Conservation (phyloP, 1,140 invertebrate genomes). For the fruit fly (Drosophila melanogaster) region DNA sequence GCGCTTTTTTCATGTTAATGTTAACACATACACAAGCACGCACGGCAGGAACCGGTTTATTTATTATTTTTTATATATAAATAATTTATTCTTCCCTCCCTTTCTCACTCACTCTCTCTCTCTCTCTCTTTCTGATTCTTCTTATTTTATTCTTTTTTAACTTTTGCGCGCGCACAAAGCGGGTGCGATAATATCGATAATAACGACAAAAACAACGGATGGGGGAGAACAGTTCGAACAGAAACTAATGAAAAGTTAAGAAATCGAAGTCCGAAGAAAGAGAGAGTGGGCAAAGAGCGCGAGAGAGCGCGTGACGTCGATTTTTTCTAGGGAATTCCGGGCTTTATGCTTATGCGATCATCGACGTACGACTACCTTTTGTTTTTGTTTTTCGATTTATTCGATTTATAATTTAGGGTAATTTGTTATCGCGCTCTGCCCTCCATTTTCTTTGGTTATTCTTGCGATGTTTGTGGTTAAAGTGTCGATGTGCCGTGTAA, state of each 20-base stretch:
- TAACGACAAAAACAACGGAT: constrained; percentile 28
- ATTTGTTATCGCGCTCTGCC: constrained; percentile 30
- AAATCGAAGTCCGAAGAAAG: constrained; percentile 67
- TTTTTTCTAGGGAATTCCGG: constrained; percentile 74
- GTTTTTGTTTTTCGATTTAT: constrained; percentile 47
- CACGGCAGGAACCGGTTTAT: constrained; percentile 62
- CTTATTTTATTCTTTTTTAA: constrained; percentile 30
- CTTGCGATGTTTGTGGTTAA: constrained; percentile 39
- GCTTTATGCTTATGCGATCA: constrained; percentile 82
- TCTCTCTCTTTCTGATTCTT: constrained; percentile 17
- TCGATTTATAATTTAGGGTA: constrained; percentile 59
- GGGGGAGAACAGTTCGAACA: constrained; percentile 30
- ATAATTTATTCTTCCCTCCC: constrained; percentile 31
- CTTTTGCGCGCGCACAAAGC: constrained; percentile 56
- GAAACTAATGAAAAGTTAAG: constrained; percentile 50
- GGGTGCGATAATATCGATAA: constrained; percentile 57
- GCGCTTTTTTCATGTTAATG: constrained; percentile 15
- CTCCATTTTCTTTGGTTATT: constrained; percentile 25
- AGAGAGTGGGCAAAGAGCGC: constrained; percentile 45
- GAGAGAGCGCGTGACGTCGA: constrained; percentile 57
- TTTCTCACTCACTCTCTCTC: background rate
- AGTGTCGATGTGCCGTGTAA: constrained; percentile 57
- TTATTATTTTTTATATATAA: constrained; percentile 56
- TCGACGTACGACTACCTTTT: constrained; percentile 37
- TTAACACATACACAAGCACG: constrained; percentile 19